Conservation (phyloP, 2,113 vertebrate species). For the Ictalurus punctatus region DNA sequence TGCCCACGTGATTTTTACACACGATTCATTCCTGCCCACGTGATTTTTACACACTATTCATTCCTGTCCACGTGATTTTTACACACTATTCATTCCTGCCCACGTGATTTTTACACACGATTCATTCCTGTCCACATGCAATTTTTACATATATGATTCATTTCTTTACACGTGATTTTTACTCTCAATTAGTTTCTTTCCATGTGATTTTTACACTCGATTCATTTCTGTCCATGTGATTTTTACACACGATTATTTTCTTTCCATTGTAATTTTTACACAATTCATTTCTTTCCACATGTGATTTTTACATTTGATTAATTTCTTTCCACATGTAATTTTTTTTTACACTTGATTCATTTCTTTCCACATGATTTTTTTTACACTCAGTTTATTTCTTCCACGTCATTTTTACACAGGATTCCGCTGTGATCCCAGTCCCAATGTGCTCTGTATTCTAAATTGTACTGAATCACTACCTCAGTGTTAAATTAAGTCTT, state of each 20-base stretch:
- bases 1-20: too few species aligned
- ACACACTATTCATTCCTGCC: neutral
- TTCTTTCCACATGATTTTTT: too few species aligned
- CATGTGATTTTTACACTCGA: too few species aligned
- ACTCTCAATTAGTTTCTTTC: neutral
- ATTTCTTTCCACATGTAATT: neutral
- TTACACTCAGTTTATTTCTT: neutral
- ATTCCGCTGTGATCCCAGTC: neutral
- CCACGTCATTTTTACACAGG: neutral
- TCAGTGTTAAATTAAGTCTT: neutral
- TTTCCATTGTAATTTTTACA: too few species aligned
- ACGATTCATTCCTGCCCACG: neutral
- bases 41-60: too few species aligned
- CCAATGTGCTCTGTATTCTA: neutral
- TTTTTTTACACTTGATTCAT: neutral
- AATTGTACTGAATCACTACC: neutral
- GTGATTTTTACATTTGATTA: neutral
- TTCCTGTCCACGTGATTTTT: too few species aligned
- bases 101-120: too few species aligned
- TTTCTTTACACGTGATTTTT: neutral
- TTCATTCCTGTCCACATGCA: too few species aligned
- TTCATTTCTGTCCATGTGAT: too few species aligned
- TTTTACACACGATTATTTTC: too few species aligned
- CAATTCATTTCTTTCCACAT: too few species aligned
- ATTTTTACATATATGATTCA: too few species aligned